phyloP scores from a whole-genome alignment of 2,113 vertebrate species.

The Galemys pyrenaicus region DNA sequence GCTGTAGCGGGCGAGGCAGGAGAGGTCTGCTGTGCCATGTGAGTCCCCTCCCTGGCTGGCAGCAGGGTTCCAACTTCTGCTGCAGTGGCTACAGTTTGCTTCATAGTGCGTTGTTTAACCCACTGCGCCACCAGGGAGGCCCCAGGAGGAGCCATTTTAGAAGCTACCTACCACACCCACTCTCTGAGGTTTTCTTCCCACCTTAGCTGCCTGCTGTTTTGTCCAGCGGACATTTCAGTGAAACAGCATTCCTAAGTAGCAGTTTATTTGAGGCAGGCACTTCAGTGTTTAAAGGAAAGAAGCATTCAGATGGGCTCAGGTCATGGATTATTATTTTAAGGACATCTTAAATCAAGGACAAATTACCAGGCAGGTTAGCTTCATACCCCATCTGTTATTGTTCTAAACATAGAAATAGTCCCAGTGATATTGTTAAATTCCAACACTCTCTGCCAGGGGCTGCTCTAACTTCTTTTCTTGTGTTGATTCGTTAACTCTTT shows the following conservation, averaged over 20 bases:
- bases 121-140: no score
- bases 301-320: background rate
- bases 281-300: conserved; percentile 24
- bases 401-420: background rate
- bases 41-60: no score
- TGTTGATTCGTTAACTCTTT: background rate
- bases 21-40: no score
- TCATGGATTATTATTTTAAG: background rate
- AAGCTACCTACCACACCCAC: background rate
- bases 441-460: background rate
- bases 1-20: no score
- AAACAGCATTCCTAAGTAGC: background rate
- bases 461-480: background rate
- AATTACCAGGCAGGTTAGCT: background rate
- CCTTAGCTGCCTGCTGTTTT: background rate
- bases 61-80: no score
- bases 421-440: background rate
- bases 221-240: background rate
- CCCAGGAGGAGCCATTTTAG: background rate
- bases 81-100: no score
- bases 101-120: no score
- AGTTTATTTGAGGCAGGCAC: background rate
- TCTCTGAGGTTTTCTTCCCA: background rate
- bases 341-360: background rate
- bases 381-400: background rate